Conservation (phyloP, 2,113 vertebrate species). For the Gallinago undulata region DNA sequence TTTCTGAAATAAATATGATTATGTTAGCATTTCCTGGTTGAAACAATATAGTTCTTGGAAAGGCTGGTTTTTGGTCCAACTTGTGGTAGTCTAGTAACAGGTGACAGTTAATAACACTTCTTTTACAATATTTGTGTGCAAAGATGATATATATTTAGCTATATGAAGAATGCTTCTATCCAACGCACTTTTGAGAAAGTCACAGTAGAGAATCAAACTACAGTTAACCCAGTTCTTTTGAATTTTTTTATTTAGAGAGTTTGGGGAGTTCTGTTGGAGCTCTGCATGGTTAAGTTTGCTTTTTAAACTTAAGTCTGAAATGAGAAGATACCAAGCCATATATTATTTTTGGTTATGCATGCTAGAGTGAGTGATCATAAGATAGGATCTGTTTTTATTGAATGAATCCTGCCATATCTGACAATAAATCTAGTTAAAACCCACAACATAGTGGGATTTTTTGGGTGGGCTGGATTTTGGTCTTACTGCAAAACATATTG, state of each 20-base stretch:
- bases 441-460: rapidly evolving
- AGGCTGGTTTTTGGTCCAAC: background rate
- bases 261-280: background rate
- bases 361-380: background rate
- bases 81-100: background rate
- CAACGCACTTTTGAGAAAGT: background rate
- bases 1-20: background rate
- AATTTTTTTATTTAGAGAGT: background rate
- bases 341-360: background rate
- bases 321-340: background rate
- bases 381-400: background rate
- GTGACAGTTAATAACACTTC: background rate
- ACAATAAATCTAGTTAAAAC: background rate
- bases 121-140: background rate
- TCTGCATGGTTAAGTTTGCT: background rate
- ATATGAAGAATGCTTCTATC: background rate
- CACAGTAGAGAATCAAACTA: background rate
- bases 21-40: background rate
- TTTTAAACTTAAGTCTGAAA: background rate
- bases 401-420: background rate
- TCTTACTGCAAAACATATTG: background rate
- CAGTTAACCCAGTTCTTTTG: background rate
- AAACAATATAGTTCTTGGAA: background rate
- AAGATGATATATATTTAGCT: background rate
- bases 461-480: background rate